A percentile compares a stretch with the other conserved stretches of the same genome.
phyloP scores from a whole-genome alignment of 2,888 invertebrate genomes.

The Panorpa germanica region DNA sequence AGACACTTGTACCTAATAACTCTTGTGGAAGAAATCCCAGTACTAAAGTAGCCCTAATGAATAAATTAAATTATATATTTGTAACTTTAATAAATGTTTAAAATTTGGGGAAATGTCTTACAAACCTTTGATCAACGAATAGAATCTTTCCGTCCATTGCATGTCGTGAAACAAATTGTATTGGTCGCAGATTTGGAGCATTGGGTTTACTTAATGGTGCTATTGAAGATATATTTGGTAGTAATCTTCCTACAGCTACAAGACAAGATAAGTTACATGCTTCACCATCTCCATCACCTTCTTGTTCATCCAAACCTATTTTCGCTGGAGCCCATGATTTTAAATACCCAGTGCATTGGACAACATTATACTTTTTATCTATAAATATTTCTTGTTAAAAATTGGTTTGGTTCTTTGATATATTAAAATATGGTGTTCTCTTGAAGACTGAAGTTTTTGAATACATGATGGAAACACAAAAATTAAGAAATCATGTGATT shows the following conservation, averaged over 20 bases:
- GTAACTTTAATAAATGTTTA: too few species aligned
- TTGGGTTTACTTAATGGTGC: constrained; percentile 13
- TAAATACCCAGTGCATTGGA: constrained; percentile 84
- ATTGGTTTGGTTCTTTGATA: too few species aligned
- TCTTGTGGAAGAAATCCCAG: constrained; percentile 88
- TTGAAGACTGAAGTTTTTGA: too few species aligned
- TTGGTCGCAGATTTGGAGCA: constrained; percentile 33
- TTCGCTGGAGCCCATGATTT: constrained; percentile 82
- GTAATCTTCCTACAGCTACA: constrained; percentile 68
- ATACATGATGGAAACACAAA: too few species aligned
- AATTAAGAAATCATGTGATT: too few species aligned
- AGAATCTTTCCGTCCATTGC: constrained; percentile 82
- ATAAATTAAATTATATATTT: constrained; percentile 7
- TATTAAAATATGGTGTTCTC: too few species aligned
- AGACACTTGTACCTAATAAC: constrained; percentile 77
- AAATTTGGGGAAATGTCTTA: constrained; percentile 7
- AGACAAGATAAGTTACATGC: constrained; percentile 62
- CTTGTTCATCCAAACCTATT: constrained; percentile 45
- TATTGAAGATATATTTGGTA: constrained; percentile 30
- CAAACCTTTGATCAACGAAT: constrained; percentile 78
- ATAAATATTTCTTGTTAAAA: constrained; percentile 17
- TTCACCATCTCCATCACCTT: constrained; percentile 34
- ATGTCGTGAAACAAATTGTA: constrained; percentile 70
- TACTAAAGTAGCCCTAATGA: constrained; percentile 61
- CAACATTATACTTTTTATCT: constrained; percentile 73